phyloP scores from a whole-genome alignment of 2,113 vertebrate genomes.

The Henicopernis longicauda region DNA sequence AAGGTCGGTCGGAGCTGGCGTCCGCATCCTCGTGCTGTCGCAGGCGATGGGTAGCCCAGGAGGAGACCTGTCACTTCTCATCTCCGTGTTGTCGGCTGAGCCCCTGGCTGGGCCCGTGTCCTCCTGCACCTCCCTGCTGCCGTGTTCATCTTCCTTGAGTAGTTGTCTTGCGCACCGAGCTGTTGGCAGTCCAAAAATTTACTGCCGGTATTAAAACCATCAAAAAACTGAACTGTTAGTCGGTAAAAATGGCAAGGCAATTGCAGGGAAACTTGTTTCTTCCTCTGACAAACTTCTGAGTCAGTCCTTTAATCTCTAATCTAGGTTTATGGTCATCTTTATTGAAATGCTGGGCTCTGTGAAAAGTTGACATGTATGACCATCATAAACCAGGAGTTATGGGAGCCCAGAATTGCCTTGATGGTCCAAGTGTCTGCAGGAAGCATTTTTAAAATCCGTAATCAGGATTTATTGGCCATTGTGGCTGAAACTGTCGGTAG shows the following conservation, averaged over 20 bases:
- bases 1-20: neutral
- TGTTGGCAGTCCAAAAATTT: neutral
- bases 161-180: neutral
- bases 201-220: slow-evolving; percentile 32
- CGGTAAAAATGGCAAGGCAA: neutral
- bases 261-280: neutral
- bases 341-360: slow-evolving; percentile 32
- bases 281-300: slow-evolving; percentile 29
- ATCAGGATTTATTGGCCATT: slow-evolving; percentile 53
- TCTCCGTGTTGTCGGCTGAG: neutral
- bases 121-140: neutral
- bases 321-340: slow-evolving; percentile 52
- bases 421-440: slow-evolving; percentile 54
- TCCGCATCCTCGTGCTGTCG: neutral
- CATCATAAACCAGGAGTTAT: slow-evolving; percentile 60
- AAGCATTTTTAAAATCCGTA: slow-evolving; percentile 44
- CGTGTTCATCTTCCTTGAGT: neutral
- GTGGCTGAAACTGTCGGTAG: slow-evolving; percentile 52
- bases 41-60: neutral
- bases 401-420: slow-evolving; percentile 39
- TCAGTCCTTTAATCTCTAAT: slow-evolving; percentile 57
- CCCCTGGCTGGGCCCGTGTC: neutral
- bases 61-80: slow-evolving; percentile 19
- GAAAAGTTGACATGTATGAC: slow-evolving; percentile 36
- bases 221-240: neutral